Base-by-base conservation (phyloP, 1,140 invertebrate species). In the Spodoptera litura region DNA sequence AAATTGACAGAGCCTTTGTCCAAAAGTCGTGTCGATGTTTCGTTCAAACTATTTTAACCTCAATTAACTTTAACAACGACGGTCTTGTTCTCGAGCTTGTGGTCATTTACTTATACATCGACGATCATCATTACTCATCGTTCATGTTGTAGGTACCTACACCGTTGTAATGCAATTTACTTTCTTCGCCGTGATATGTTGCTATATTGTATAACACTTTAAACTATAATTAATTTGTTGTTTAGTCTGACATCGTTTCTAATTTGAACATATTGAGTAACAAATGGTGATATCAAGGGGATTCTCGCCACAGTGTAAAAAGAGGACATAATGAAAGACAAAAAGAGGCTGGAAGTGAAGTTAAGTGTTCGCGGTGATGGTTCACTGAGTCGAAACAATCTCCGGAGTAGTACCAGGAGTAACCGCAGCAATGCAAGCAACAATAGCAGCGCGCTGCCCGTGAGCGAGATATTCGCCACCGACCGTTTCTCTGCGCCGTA, bases 301-400 rank as follows among this genome's bases (percentile, higher is more conserved):
- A 20, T 68, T 68, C 61, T 27, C 51, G 58, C 31, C 31, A 15
- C 12, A 58, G 53, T 77, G 62, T 68, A 61, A 61, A 59, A 62
- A 56, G 38, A 53, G 77, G 53, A 82, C 79, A 89, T 76, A 76
- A 94, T 94, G 93, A 94, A 90, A 88, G 90, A 94, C 78, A 94
- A 94, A 88, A 70, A 70, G 49, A 92, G 90, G 87, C 83, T 94
- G 35, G 91, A 94, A 88, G 81, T 94, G 38, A 94, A 90, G 61
- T 83, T 94, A 44, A 94, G 91, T 83, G 91, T 94, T 35, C 91
- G 92, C 27, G 90, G 92, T 55, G 93, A 94, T 55, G 92, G 93
- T 66, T 92, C 93, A 27, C 78, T 94, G 35, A 90, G 85, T 72
- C 86, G 93, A 51, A 90, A 92, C 78, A 88, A 87, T 72, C 78